Base-by-base conservation (phyloP, 2,888 invertebrate species). In the Drosophila limbata region DNA sequence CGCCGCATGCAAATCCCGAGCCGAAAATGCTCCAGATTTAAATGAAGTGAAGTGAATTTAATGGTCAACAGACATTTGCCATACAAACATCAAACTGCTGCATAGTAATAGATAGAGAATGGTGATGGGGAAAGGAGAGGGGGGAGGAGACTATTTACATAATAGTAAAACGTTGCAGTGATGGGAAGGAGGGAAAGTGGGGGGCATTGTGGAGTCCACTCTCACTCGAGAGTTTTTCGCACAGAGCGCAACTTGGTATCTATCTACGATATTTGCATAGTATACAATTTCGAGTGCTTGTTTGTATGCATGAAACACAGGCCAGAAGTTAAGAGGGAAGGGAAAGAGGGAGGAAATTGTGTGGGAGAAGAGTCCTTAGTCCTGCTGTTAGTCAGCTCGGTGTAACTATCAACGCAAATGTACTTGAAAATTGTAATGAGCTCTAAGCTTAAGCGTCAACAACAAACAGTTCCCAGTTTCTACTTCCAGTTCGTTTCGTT, bases 41-140 rank as follows among this genome's bases (percentile, higher is more conserved):
- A 87, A 87, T 87, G 90, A 87, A 87, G 86, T 87, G 90, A 88
- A 87, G 90, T 87, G 86, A 89, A 87, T 87, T 89, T 89, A 87
- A 87, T 87, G 90, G 86, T 89, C 86, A 87, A 81, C 86, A 87
- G 86, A 87, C 82, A 81, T 86, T 85, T 79, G 77, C 78, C 64
- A 62, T 62, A 72, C 69, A 82, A 76, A 79, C 72, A 82, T 73
- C 77, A 69, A 66, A 73, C 60, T 44, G 67, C 39, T 57, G 74
- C 63, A 62, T 57, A 73, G 73, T 62, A 48, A 31, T 51, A 44
- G 31, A 40, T 37, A 44, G 53, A 35, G 15, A 28, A 28, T 11
- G 11, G 47, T 4, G 9, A n/a, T 0, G 8, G 17, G 13, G 17
- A 17, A 10, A 15, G 8, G 19, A 17, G 3, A 10, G 15, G 8